Percentiles rank a stretch among this genome's conserved stretches.
These are phyloP conservation scores for Gandaritis pyraliata DNA, from an alignment of 2,888 invertebrate species.

Conservation along the genomic window DNA sequence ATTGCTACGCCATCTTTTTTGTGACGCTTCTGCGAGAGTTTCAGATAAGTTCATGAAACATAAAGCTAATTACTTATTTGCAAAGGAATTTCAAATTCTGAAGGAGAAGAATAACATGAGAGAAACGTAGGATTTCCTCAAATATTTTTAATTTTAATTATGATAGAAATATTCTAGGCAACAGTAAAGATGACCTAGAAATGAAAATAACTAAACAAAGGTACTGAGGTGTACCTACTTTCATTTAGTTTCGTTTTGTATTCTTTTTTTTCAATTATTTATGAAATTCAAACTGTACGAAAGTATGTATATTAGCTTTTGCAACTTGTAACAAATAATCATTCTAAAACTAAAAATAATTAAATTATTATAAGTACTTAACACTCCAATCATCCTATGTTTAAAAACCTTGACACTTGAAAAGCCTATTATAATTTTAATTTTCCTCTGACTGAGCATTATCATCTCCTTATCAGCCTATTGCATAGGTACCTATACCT, in stretches of 20 bases:
- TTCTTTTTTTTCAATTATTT: too few species aligned
- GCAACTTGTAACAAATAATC: too few species aligned
- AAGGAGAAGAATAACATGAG: not conserved
- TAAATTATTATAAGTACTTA: too few species aligned
- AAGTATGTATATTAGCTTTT: too few species aligned
- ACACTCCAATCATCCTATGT: too few species aligned
- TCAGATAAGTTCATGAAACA: constrained; percentile 36
- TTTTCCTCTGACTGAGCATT: constrained; percentile 18
- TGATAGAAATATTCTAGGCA: too few species aligned
- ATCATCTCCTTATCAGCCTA: constrained; percentile 26
- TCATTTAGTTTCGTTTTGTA: too few species aligned
- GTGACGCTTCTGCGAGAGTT: constrained; percentile 36
- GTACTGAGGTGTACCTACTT: too few species aligned
- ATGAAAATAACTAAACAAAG: too few species aligned
- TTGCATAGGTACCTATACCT: constrained; percentile 29
- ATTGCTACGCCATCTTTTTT: constrained; percentile 49
- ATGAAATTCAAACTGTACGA: too few species aligned
- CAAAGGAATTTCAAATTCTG: constrained; percentile 14
- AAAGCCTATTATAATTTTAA: constrained; percentile 6
- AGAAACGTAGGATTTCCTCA: not conserved
- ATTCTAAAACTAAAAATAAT: too few species aligned
- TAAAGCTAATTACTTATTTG: constrained; percentile 32
- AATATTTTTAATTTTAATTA: not conserved
- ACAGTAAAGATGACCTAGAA: too few species aligned
- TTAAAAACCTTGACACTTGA: not conserved